These are phyloP conservation scores for Idaea aversata DNA, from an alignment of 2,888 invertebrate species.

Conservation along the genomic window DNA sequence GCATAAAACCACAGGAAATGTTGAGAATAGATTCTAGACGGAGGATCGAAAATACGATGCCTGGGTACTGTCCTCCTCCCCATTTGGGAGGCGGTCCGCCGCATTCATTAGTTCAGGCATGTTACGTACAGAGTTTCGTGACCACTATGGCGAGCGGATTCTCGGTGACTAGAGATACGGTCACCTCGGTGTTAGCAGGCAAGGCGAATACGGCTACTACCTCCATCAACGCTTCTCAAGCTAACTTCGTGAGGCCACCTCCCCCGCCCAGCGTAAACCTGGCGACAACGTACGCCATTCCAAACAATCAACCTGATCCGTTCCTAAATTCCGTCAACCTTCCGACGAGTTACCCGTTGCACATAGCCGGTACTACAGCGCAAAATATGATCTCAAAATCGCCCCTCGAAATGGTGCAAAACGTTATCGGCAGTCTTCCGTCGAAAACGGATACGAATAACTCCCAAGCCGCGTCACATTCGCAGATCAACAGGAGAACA, in stretches of 20 bases:
- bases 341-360: constrained; percentile 68
- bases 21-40: constrained; percentile 53
- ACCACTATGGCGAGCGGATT: constrained; percentile 84
- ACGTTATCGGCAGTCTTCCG: constrained; percentile 86
- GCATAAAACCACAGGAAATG: constrained; percentile 52
- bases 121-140: constrained; percentile 69
- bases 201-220: constrained; percentile 88
- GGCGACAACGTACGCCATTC: constrained; percentile 69
- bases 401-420: constrained; percentile 89
- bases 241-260: constrained; percentile 63
- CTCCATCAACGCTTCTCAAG: constrained; percentile 83
- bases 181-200: constrained; percentile 89
- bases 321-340: constrained; percentile 72
- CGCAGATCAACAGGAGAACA: constrained; percentile 50
- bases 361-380: constrained; percentile 73
- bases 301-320: constrained; percentile 72
- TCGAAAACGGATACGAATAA: constrained; percentile 62
- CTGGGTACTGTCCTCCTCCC: constrained; percentile 73
- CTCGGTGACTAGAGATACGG: constrained; percentile 89
- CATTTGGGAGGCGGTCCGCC: constrained; percentile 72
- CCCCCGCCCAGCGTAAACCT: constrained; percentile 68
- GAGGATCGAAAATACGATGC: constrained; percentile 65
- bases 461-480: constrained; percentile 59
- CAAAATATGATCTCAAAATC: constrained; percentile 80
- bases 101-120: constrained; percentile 65